Percentiles rank a stretch among this genome's conserved stretches.
phyloP scores from a whole-genome alignment of 2,113 vertebrate species.

The Symphodus melops region DNA sequence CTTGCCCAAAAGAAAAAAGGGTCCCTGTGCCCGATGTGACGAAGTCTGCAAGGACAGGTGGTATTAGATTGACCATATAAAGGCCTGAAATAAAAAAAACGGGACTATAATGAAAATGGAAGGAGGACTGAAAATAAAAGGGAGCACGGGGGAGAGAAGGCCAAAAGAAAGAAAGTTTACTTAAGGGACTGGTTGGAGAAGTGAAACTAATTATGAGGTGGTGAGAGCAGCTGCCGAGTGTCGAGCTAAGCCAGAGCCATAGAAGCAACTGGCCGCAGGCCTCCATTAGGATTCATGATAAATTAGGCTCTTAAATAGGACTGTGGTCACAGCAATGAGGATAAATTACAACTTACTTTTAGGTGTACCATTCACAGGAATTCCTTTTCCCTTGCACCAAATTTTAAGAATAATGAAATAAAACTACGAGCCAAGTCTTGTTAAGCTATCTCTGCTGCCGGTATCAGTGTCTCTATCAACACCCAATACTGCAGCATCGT shows the following conservation, averaged over 20 bases:
- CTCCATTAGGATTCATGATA: constrained; percentile 49
- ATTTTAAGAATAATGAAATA: constrained; percentile 1
- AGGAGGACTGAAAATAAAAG: constrained; percentile 21
- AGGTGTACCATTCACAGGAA: background rate
- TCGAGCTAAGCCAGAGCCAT: constrained; percentile 28
- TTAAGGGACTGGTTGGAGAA: constrained; percentile 13
- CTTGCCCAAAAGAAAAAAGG: constrained; percentile 21
- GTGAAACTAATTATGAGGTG: constrained; percentile 15
- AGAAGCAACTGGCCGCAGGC: constrained; percentile 38
- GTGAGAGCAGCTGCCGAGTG: constrained; percentile 36
- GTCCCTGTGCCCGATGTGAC: constrained; percentile 15
- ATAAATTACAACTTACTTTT: constrained; percentile 17
- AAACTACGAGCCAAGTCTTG: background rate
- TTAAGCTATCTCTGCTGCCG: background rate
- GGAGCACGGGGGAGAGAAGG: constrained; percentile 8
- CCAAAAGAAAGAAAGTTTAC: constrained; percentile 17
- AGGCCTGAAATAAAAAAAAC: constrained; percentile 15
- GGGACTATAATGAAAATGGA: constrained; percentile 12
- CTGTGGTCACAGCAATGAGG: constrained; percentile 28
- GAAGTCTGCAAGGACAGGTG: constrained; percentile 32
- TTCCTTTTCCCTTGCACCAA: background rate
- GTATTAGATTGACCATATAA: constrained; percentile 18
- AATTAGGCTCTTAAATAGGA: constrained; percentile 55
- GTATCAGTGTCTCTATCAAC: too few relatives aligned
- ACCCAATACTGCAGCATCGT: too few relatives aligned